phyloP scores from a whole-genome alignment of 37 sponge, comb jelly and placozoan species.

The Dysidea cf. avara region DNA sequence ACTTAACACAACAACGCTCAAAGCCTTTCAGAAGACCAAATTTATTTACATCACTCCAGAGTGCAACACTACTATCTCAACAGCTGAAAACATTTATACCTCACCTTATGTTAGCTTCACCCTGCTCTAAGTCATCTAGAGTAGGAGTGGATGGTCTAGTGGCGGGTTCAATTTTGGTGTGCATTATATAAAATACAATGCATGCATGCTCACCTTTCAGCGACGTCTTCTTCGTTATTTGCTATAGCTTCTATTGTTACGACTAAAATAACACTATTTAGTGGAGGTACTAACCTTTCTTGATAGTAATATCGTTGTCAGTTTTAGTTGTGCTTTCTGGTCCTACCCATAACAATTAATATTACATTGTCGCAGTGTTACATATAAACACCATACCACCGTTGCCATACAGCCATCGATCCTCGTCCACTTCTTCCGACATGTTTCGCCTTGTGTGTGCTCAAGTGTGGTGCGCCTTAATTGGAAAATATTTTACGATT shows the following conservation, averaged over 20 bases:
- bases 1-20: conserved; percentile 1
- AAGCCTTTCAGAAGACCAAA: not conserved
- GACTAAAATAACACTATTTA: not conserved
- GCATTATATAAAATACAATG: not conserved
- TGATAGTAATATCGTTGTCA: not conserved
- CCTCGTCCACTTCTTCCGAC: conserved; percentile 43
- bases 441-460: no score
- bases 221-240: not conserved
- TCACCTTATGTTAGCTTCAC: conserved; percentile 12
- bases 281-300: not conserved
- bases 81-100: not conserved
- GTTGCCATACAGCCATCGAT: conserved; percentile 72
- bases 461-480: no score
- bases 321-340: not conserved
- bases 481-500: not conserved
- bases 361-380: not conserved
- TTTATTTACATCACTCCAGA: conserved; percentile 25
- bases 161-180: not conserved
- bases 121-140: conserved; percentile 39
- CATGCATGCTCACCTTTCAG: not conserved
- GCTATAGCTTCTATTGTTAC: no score
- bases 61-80: not conserved
- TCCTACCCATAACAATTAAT: not conserved
- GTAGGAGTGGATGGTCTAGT: conserved; percentile 42
- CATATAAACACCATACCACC: conserved; percentile 29